phyloP scores from a whole-genome alignment of 2,797 vertebrate species.

The Neosilurus mollespiculum region DNA sequence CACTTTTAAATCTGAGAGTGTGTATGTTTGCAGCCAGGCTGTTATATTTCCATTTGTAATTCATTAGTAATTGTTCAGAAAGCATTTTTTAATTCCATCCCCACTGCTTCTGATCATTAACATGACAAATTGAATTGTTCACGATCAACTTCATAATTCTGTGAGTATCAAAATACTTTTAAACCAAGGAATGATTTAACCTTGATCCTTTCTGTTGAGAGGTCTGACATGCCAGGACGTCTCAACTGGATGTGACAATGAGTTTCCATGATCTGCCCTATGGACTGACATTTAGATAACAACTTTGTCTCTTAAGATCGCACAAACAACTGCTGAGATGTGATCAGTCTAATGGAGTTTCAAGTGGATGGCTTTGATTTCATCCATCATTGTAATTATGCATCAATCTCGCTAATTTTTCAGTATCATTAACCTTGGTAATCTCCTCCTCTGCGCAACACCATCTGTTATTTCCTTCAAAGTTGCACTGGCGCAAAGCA shows the following conservation, averaged over 20 bases:
- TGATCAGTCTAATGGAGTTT: slow-evolving; percentile 54
- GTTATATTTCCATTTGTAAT: neutral
- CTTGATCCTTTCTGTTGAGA: slow-evolving; percentile 17
- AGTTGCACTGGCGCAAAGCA: slow-evolving; percentile 57
- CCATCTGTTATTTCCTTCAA: slow-evolving; percentile 75
- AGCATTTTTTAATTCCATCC: slow-evolving; percentile 36
- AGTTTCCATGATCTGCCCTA: slow-evolving; percentile 10
- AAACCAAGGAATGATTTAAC: slow-evolving; percentile 16
- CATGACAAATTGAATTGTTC: slow-evolving; percentile 31
- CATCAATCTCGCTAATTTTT: slow-evolving; percentile 77
- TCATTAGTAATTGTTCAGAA: slow-evolving; percentile 39
- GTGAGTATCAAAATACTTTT: slow-evolving; percentile 36
- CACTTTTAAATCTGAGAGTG: neutral
- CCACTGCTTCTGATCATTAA: slow-evolving; percentile 38
- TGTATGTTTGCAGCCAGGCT: neutral
- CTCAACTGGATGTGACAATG: slow-evolving; percentile 31
- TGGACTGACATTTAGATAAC: slow-evolving; percentile 46
- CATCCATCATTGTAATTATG: slow-evolving; percentile 79
- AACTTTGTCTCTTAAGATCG: slow-evolving; percentile 34
- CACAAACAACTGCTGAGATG: slow-evolving; percentile 51
- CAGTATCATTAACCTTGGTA: slow-evolving; percentile 81
- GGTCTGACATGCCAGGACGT: slow-evolving; percentile 17
- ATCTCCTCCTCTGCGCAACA: slow-evolving; percentile 68
- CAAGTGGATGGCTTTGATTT: slow-evolving; percentile 62
- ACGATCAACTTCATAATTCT: slow-evolving; percentile 15